These are phyloP conservation scores for Ormia ochracea DNA, from an alignment of 2,888 invertebrate species.

Conservation along the genomic window DNA sequence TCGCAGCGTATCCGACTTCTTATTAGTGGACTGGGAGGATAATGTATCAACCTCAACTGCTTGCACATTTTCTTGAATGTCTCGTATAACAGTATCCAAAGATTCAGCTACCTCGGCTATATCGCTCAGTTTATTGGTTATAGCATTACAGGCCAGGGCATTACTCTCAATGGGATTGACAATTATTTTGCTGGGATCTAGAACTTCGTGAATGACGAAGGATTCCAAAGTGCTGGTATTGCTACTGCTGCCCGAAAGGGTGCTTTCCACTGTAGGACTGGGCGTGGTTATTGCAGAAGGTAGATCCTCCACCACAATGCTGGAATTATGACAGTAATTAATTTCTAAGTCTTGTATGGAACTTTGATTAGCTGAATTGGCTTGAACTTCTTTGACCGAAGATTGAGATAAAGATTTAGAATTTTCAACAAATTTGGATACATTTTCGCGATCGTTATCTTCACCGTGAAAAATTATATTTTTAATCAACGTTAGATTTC, in stretches of 20 bases:
- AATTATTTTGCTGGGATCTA: constrained; percentile 63
- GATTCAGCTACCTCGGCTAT: constrained; percentile 83
- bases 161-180: constrained; percentile 77
- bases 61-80: constrained; percentile 75
- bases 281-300: constrained; percentile 65
- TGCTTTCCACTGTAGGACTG: constrained; percentile 64
- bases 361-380: constrained; percentile 13
- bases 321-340: constrained; percentile 66
- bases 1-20: constrained; percentile 68
- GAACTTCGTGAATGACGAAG: constrained; percentile 24
- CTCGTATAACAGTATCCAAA: constrained; percentile 80
- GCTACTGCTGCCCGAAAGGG: constrained; percentile 67
- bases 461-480: too few relatives aligned
- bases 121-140: constrained; percentile 81
- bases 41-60: constrained; percentile 65
- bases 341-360: background rate
- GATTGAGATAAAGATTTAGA: constrained; percentile 20
- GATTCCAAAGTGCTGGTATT: constrained; percentile 60
- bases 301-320: constrained; percentile 70
- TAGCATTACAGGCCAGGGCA: constrained; percentile 82
- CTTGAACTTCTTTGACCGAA: constrained; percentile 22
- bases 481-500: too few relatives aligned
- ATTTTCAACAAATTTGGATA: background rate
- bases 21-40: too few relatives aligned
- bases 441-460: background rate